Conservation (phyloP, 2,113 vertebrate genomes). For the Aythya baeri region DNA sequence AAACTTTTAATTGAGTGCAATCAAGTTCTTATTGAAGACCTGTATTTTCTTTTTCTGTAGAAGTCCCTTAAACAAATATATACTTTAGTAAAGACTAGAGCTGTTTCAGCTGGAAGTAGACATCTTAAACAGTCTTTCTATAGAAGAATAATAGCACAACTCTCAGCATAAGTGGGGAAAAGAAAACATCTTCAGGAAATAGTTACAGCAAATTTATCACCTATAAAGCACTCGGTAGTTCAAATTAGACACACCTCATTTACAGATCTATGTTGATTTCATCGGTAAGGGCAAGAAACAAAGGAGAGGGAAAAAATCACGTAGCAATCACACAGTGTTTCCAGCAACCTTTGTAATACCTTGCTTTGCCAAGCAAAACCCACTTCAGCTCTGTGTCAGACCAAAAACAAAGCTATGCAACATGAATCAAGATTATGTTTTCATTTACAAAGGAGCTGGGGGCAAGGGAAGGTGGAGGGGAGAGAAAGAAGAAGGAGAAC, state of each 20-base stretch:
- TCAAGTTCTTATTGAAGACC: neutral
- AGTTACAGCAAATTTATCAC: neutral
- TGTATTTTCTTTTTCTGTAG: neutral
- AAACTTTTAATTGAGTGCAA: neutral
- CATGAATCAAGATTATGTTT: neutral
- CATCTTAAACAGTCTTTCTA: neutral
- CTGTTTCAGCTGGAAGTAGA: conserved; percentile 27
- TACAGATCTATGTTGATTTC: neutral
- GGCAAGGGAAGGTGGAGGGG: rapidly evolving
- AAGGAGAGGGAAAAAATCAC: neutral
- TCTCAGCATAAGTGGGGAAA: neutral
- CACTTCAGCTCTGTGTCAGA: neutral
- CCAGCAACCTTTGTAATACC: neutral
- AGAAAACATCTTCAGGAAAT: neutral
- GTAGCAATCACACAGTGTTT: neutral
- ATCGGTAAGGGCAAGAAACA: neutral
- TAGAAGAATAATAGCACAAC: neutral
- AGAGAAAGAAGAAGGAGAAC: neutral
- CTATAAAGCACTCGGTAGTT: neutral
- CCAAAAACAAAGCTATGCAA: neutral
- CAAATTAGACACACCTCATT: conserved; percentile 3
- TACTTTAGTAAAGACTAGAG: neutral
- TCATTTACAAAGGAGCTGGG: neutral
- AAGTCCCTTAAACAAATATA: neutral
- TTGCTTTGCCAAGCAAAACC: neutral